These are phyloP conservation scores for Axinella damicornis DNA, from an alignment of 37 sponge, comb jelly and placozoan species.

Conservation along the genomic window DNA sequence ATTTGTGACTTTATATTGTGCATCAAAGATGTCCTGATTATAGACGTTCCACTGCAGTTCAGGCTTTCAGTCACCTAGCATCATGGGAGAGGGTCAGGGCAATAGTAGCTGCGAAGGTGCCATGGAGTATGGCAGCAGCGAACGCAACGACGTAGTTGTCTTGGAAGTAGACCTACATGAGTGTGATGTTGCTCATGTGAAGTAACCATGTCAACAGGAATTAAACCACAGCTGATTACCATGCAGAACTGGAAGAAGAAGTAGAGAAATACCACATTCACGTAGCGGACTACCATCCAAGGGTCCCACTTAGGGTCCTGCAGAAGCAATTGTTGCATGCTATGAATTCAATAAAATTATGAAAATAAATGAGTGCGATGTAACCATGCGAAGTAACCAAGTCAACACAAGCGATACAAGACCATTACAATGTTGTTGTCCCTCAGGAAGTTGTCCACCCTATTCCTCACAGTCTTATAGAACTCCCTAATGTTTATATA, in stretches of 20 bases:
- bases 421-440: slow-evolving; percentile 91
- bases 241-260: slow-evolving; percentile 43
- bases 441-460: slow-evolving; percentile 86
- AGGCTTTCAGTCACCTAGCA: too few species aligned
- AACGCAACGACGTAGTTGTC: slow-evolving; percentile 59
- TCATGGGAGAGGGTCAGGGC: slow-evolving; percentile 92
- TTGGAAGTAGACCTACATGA: slow-evolving; percentile 66
- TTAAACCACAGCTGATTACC: too few species aligned
- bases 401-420: too few species aligned
- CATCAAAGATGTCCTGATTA: too few species aligned
- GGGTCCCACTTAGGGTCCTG: slow-evolving; percentile 87
- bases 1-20: too few species aligned
- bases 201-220: too few species aligned
- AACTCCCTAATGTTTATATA: too few species aligned
- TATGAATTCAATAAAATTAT: too few species aligned
- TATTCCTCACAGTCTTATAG: slow-evolving; percentile 68
- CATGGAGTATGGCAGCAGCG: slow-evolving; percentile 49
- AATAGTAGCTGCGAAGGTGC: slow-evolving; percentile 78
- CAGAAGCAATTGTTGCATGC: background rate
- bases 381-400: too few species aligned
- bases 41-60: too few species aligned
- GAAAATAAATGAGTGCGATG: too few species aligned
- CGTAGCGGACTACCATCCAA: slow-evolving; percentile 90
- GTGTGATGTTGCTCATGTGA: too few species aligned
- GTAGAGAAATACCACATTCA: slow-evolving; percentile 51